A percentile compares a stretch with the other conserved stretches of the same genome.
phyloP scores from a whole-genome alignment of 2,888 invertebrate genomes.

The Lithophane ornitopus region DNA sequence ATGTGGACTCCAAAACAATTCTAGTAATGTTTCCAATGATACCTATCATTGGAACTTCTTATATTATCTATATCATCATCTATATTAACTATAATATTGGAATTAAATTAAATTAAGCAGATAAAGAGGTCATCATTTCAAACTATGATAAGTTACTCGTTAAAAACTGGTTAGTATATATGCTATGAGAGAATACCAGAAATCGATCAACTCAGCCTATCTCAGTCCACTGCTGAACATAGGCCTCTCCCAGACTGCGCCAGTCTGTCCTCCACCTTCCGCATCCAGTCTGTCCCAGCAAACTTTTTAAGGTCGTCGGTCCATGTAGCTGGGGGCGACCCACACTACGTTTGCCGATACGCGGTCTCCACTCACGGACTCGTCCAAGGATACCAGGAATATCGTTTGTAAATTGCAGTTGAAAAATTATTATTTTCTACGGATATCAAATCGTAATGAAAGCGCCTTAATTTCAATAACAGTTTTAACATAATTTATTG shows the following conservation, averaged over 20 bases:
- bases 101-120: background rate
- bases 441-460: background rate
- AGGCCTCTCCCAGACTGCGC: too few relatives aligned
- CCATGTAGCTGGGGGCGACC: too few relatives aligned
- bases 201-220: too few relatives aligned
- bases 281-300: too few relatives aligned
- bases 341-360: too few relatives aligned
- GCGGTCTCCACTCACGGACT: too few relatives aligned
- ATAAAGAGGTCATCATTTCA: background rate
- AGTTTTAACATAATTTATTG: background rate
- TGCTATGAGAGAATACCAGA: background rate
- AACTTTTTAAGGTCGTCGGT: too few relatives aligned
- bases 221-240: too few relatives aligned
- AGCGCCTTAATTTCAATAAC: background rate
- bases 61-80: background rate
- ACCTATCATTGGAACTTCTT: background rate
- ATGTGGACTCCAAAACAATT: constrained; percentile 4
- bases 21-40: background rate
- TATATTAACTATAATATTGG: background rate
- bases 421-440: background rate
- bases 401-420: too few relatives aligned
- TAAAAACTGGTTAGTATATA: too few relatives aligned
- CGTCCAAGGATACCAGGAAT: background rate
- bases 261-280: too few relatives aligned
- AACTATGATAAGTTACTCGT: background rate